phyloP scores from a whole-genome alignment of 2,113 vertebrate genomes.

The Corynorhinus townsendii region DNA sequence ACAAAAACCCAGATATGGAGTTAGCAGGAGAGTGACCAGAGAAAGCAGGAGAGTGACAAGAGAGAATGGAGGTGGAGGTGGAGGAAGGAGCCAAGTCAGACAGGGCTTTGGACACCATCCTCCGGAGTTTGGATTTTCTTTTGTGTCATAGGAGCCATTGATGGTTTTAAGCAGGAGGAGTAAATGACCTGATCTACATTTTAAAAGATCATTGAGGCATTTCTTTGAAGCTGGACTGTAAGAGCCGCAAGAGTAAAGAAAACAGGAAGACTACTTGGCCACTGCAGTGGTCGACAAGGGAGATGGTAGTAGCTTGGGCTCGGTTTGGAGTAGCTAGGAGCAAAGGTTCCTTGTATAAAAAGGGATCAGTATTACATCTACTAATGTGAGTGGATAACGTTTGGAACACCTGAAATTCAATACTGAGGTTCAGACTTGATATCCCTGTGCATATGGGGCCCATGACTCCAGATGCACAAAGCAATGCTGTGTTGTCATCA shows the following conservation, averaged over 20 bases:
- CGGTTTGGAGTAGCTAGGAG: background rate
- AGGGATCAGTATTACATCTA: background rate
- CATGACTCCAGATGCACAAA: background rate
- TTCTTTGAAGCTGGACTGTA: background rate
- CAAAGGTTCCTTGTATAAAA: background rate
- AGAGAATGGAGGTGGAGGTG: background rate
- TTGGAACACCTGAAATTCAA: background rate
- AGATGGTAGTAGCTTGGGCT: background rate
- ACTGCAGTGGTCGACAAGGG: background rate
- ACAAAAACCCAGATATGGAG: background rate
- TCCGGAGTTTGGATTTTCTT: background rate
- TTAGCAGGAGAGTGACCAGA: background rate
- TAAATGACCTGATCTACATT: background rate
- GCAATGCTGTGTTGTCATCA: background rate
- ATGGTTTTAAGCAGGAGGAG: background rate
- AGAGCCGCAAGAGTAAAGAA: background rate
- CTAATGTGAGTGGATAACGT: background rate
- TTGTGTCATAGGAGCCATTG: background rate
- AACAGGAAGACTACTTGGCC: background rate
- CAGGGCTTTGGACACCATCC: background rate
- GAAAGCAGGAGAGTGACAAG: background rate
- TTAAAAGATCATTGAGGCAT: background rate
- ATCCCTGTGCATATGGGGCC: background rate
- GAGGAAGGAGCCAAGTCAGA: background rate
- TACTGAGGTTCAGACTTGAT: background rate